phyloP scores from a whole-genome alignment of 1,140 invertebrate species.

The Zaprionus capensis region DNA sequence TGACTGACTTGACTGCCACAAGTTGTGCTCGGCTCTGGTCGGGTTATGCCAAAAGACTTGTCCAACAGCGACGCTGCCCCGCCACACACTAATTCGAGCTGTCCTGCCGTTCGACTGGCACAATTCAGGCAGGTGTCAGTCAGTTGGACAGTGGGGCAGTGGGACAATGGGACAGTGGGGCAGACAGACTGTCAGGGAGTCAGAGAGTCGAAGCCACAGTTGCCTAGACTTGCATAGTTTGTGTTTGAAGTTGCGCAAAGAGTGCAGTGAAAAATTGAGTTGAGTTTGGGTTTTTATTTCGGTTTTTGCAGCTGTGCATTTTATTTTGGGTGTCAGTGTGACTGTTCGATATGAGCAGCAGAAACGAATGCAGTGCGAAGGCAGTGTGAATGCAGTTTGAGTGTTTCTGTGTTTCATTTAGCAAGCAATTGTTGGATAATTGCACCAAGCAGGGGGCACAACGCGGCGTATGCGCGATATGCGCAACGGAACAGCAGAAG shows the following conservation, averaged over 20 bases:
- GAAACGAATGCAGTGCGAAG: conserved; percentile 10
- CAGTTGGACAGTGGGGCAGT: conserved; percentile 25
- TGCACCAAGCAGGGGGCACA: conserved; percentile 24
- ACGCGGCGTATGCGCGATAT: conserved; percentile 58
- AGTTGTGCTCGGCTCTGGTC: conserved; percentile 17
- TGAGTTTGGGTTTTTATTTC: conserved; percentile 18
- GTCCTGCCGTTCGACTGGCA: conserved; percentile 38
- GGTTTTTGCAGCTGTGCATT: conserved; percentile 34
- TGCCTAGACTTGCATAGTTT: conserved; percentile 3
- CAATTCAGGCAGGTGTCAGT: conserved; percentile 72
- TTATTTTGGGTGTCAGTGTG: conserved; percentile 25
- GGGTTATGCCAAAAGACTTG: conserved; percentile 17
- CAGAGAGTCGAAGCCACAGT: neutral
- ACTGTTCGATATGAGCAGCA: conserved; percentile 17
- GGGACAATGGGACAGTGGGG: conserved; percentile 37
- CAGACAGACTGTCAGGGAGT: conserved; percentile 2
- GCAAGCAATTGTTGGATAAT: neutral
- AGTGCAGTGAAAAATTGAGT: conserved; percentile 28
- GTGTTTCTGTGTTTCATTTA: neutral
- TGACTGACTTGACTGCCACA: conserved; percentile 14
- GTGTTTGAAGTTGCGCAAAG: conserved; percentile 42
- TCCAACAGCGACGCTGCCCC: conserved; percentile 26
- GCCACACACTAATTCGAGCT: conserved; percentile 41
- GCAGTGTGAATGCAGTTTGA: neutral
- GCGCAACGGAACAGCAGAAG: conserved; percentile 25